Conservation (phyloP, 2,888 invertebrate species). For the Andrena marginata region DNA sequence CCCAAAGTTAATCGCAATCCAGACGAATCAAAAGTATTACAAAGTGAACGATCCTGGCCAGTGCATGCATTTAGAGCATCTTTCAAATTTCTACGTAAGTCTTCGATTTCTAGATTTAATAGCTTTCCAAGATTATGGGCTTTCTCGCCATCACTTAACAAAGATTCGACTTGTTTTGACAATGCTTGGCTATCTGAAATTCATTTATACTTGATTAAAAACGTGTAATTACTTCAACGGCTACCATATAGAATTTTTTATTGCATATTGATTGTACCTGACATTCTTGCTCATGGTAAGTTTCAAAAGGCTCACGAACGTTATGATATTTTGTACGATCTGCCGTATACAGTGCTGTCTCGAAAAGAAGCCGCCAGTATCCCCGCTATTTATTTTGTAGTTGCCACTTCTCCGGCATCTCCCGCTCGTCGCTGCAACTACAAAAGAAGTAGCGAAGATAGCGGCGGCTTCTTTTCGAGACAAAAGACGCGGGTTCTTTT, state of each 20-base stretch:
- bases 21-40: slow-evolving; percentile 91
- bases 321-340: no score
- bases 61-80: slow-evolving; percentile 89
- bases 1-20: slow-evolving; percentile 89
- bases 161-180: slow-evolving; percentile 86
- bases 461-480: no score
- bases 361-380: no score
- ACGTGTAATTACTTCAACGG: background rate
- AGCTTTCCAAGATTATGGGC: slow-evolving; percentile 87
- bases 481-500: no score
- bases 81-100: slow-evolving; percentile 88
- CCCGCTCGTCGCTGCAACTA: no score
- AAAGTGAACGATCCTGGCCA: slow-evolving; percentile 90
- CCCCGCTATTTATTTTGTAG: no score
- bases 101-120: slow-evolving; percentile 87
- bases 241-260: background rate
- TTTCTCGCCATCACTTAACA: slow-evolving; percentile 87
- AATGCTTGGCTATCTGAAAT: slow-evolving; percentile 87
- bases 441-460: no score
- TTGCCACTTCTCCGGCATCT: no score
- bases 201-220: background rate
- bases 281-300: no score
- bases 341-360: no score
- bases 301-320: no score
- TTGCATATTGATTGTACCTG: no score